These are phyloP conservation scores for Gobionotothen gibberifrons DNA, from an alignment of 2,797 vertebrate genomes.

Conservation along the genomic window DNA sequence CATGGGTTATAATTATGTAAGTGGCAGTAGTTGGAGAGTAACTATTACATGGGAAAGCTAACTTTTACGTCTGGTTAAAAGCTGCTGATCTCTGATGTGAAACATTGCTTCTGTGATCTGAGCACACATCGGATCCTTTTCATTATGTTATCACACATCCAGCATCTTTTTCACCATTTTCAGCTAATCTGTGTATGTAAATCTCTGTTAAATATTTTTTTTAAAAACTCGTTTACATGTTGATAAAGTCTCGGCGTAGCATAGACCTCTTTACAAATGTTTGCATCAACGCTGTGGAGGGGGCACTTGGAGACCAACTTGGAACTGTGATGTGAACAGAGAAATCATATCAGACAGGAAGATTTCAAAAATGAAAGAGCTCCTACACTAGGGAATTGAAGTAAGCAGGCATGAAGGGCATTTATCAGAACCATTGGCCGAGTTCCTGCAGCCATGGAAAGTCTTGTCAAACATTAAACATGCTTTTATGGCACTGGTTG, in stretches of 20 bases:
- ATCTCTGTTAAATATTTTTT: neutral
- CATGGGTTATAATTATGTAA: neutral
- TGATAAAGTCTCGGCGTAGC: neutral
- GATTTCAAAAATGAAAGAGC: neutral
- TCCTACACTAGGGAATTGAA: slow-evolving; percentile 15
- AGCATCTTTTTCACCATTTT: neutral
- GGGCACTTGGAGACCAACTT: neutral
- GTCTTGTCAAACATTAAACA: slow-evolving; percentile 23
- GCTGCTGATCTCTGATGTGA: neutral
- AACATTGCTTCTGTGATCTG: neutral
- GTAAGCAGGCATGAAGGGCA: slow-evolving; percentile 21
- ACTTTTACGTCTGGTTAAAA: neutral
- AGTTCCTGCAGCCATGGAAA: slow-evolving; percentile 3
- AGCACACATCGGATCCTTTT: neutral
- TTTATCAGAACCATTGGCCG: neutral
- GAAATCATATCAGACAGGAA: neutral
- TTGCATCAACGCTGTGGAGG: neutral
- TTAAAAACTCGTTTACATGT: too few species aligned
- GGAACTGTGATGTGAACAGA: neutral
- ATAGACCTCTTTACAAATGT: neutral
- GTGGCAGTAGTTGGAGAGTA: neutral
- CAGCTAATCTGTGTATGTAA: neutral
- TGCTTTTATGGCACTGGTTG: neutral
- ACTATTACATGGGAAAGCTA: neutral
- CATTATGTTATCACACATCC: neutral